Evolutionary conservation across 2,797 vertebrate species (phyloP).

Genomic region (Coluber constrictor): DNA sequence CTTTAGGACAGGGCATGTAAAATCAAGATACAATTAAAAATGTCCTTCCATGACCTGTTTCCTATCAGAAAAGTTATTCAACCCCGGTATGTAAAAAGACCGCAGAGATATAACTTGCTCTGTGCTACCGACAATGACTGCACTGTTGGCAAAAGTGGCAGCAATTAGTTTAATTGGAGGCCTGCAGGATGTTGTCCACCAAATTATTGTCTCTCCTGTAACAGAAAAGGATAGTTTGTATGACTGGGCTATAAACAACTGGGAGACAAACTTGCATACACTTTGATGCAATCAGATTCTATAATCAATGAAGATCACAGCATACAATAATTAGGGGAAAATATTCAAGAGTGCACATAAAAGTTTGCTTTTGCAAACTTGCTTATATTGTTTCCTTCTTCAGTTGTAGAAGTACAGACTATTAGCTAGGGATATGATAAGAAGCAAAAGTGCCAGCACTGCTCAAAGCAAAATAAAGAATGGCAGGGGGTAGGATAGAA

Average conservation of each 20-base stretch:
- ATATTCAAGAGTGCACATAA: background rate
- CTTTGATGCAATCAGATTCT: background rate
- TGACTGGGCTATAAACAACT: background rate
- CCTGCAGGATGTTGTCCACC: background rate
- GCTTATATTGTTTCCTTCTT: background rate
- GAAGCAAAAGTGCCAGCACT: background rate
- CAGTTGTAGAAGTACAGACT: background rate
- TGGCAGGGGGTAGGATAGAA: background rate
- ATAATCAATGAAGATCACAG: background rate
- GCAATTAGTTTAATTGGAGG: background rate
- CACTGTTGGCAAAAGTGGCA: background rate
- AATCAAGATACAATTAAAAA: background rate
- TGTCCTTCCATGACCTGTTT: background rate
- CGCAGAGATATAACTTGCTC: too few species aligned
- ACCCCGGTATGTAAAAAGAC: background rate
- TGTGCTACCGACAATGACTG: background rate
- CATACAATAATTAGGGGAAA: background rate
- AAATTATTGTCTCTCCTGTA: background rate
- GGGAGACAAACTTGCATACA: background rate
- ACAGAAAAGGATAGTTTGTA: background rate
- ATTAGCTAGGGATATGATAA: background rate
- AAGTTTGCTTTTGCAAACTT: background rate
- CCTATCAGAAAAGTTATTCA: background rate
- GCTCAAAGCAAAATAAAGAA: background rate
- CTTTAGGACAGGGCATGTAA: background rate